Conservation (phyloP, 2,113 vertebrate genomes). For the Xerus inauris region DNA sequence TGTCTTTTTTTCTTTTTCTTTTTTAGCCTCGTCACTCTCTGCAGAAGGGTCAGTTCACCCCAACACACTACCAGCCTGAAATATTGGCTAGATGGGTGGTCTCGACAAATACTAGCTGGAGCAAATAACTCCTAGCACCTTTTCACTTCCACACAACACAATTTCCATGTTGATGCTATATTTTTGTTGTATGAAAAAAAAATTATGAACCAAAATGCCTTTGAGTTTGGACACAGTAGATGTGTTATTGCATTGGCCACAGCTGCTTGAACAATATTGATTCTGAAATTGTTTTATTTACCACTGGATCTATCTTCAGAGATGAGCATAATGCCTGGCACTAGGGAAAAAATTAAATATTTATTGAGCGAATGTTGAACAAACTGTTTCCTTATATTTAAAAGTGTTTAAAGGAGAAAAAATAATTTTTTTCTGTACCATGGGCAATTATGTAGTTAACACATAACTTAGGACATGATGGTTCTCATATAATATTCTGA, state of each 20-base stretch:
- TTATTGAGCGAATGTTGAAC: not conserved
- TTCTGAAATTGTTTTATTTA: not conserved
- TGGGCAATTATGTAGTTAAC: not conserved
- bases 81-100: slow-evolving; percentile 48
- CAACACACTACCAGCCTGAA: not conserved
- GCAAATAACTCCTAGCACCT: not conserved
- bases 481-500: not conserved
- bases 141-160: not conserved
- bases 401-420: not conserved
- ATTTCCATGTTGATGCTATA: not conserved
- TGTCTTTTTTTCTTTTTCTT: not conserved
- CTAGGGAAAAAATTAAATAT: not conserved
- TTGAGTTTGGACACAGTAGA: not conserved
- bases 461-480: not conserved
- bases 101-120: not conserved
- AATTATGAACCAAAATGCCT: not conserved
- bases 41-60: slow-evolving; percentile 4
- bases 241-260: not conserved
- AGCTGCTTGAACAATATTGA: not conserved
- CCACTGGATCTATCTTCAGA: not conserved
- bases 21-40: slow-evolving; percentile 48
- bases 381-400: not conserved
- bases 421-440: not conserved
- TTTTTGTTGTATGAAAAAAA: not conserved
- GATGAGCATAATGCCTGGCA: not conserved